phyloP scores from a whole-genome alignment of 2,888 invertebrate genomes.

The Agrilus cyanescens region DNA sequence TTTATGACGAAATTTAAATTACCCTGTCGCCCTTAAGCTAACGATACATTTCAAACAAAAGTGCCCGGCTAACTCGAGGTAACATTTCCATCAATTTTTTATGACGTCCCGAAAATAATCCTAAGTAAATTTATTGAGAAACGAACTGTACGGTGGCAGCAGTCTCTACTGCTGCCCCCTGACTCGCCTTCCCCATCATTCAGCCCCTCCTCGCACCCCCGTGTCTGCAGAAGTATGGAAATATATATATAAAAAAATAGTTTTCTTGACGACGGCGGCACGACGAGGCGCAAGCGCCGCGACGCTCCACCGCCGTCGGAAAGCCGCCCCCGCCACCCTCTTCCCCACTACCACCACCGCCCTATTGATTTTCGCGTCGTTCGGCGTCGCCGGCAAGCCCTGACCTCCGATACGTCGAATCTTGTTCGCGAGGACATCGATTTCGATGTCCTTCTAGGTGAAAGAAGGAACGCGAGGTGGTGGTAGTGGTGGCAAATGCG shows the following conservation, averaged over 20 bases:
- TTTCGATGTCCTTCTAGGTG: constrained; percentile 14
- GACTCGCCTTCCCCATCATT: background rate
- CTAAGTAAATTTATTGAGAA: too few species aligned
- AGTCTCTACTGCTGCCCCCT: constrained; percentile 2
- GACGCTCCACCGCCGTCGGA: constrained; percentile 1
- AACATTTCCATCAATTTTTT: too few species aligned
- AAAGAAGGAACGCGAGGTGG: background rate
- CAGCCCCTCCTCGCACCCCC: too few species aligned
- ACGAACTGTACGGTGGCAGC: background rate
- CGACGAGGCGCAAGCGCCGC: constrained; percentile 3
- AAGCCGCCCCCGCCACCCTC: constrained; percentile 15
- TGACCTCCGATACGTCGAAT: constrained; percentile 33
- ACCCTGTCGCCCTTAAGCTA: too few species aligned
- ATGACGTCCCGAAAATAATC: too few species aligned
- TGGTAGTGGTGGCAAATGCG: too few species aligned
- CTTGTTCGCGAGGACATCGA: constrained; percentile 32
- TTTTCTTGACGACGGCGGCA: too few species aligned
- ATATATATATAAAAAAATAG: too few species aligned
- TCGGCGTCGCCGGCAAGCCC: constrained; percentile 19
- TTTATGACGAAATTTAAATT: too few species aligned
- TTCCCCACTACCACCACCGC: constrained; percentile 20
- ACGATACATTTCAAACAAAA: too few species aligned
- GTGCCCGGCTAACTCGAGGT: too few species aligned
- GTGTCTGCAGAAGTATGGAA: too few species aligned
- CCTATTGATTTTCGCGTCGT: constrained; percentile 28